phyloP scores from a whole-genome alignment of 2,113 vertebrate species.

The Nyctibius bracteatus region DNA sequence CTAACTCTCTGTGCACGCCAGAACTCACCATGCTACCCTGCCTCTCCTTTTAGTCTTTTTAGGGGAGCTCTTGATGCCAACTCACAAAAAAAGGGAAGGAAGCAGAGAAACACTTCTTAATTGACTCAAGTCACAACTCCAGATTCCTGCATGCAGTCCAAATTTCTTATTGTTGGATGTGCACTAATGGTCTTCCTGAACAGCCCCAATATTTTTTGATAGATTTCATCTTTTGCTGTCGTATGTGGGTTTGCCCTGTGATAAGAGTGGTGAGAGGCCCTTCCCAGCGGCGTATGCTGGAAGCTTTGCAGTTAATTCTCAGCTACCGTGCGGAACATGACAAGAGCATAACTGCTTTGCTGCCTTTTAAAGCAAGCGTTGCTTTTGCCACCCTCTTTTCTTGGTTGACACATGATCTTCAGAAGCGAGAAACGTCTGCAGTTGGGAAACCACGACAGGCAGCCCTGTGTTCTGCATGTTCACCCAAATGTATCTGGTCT shows the following conservation, averaged over 20 bases:
- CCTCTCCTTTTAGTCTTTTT: background rate
- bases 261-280: background rate
- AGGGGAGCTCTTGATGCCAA: background rate
- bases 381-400: background rate
- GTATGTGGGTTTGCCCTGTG: background rate
- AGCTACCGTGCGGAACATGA: fast-evolving
- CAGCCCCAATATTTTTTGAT: background rate
- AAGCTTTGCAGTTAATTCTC: background rate
- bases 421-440: fast-evolving
- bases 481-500: background rate
- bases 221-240: background rate
- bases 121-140: background rate
- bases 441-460: fast-evolving
- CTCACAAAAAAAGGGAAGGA: background rate
- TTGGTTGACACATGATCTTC: fast-evolving
- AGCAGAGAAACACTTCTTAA: background rate
- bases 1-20: background rate
- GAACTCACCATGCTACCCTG: background rate
- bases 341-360: background rate
- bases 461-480: fast-evolving
- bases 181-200: background rate
- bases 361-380: background rate
- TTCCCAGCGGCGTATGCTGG: fast-evolving
- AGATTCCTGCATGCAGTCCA: background rate
- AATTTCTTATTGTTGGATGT: background rate